Conservation (phyloP, 2,888 invertebrate genomes). For the Tridacna crocea region DNA sequence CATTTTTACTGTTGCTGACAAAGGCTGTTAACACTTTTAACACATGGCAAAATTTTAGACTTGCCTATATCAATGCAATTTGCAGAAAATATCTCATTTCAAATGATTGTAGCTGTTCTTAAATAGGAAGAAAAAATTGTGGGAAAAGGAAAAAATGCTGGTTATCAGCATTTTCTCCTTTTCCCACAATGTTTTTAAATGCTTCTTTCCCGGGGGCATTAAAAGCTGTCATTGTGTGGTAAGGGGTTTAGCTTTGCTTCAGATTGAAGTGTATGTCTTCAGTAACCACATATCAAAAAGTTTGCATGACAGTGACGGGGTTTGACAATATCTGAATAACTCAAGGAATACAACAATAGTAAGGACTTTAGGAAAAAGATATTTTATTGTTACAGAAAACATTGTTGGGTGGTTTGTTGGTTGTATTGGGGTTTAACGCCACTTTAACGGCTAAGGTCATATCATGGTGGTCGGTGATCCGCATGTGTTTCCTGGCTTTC, state of each 20-base stretch:
- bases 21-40: background rate
- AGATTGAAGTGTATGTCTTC: background rate
- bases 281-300: background rate
- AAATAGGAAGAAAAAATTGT: background rate
- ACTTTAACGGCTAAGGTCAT: too few species aligned
- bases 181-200: background rate
- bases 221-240: too few species aligned
- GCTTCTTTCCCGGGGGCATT: too few species aligned
- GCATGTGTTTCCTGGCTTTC: too few species aligned
- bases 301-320: background rate
- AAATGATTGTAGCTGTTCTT: too few species aligned
- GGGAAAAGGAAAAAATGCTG: background rate
- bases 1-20: background rate
- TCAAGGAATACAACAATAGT: background rate
- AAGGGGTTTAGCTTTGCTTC: background rate
- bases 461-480: too few species aligned
- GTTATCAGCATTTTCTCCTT: background rate
- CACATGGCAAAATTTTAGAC: background rate
- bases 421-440: too few species aligned
- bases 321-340: background rate
- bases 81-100: background rate
- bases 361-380: too few species aligned
- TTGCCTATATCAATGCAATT: background rate
- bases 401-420: too few species aligned
- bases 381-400: too few species aligned